Conservation (phyloP, 1,140 invertebrate genomes). For the Hycleus phaleratus region DNA sequence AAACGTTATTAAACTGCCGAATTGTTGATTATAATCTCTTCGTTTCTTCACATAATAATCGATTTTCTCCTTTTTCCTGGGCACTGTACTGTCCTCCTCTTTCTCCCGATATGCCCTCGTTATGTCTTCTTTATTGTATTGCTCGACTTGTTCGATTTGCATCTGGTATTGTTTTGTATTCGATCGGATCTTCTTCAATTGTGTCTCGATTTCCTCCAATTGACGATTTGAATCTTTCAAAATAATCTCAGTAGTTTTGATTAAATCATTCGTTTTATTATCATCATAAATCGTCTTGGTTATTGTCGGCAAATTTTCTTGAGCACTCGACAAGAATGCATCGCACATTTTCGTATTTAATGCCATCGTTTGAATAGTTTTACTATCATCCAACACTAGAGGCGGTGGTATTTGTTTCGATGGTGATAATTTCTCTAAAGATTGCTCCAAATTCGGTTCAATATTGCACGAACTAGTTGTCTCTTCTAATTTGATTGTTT, state of each 20-base stretch:
- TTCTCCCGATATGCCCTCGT: constrained; percentile 37
- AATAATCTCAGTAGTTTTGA: constrained; percentile 8
- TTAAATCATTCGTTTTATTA: not conserved
- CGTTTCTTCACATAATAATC: constrained; percentile 39
- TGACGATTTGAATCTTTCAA: constrained; percentile 32
- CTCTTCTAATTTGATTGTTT: constrained; percentile 25
- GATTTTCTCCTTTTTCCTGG: constrained; percentile 42
- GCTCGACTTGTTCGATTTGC: constrained; percentile 31
- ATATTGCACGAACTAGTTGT: constrained; percentile 30
- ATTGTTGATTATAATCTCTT: constrained; percentile 36
- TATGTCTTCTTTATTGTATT: constrained; percentile 40
- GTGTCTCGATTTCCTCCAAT: constrained; percentile 29
- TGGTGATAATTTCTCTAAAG: constrained; percentile 26
- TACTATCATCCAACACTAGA: constrained; percentile 19
- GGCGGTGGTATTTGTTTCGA: constrained; percentile 10
- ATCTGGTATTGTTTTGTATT: constrained; percentile 18
- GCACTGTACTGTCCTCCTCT: constrained; percentile 37
- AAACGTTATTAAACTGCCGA: constrained; percentile 37
- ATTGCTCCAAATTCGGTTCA: constrained; percentile 31
- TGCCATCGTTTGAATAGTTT: constrained; percentile 7
- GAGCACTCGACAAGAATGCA: constrained; percentile 46
- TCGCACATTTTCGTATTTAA: constrained; percentile 42
- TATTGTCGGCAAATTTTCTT: constrained; percentile 24
- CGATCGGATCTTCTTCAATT: constrained; percentile 27
- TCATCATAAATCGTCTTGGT: constrained; percentile 10